Evolutionary conservation across 2,797 vertebrate species (phyloP).

Genomic region (Tapera naevia): DNA sequence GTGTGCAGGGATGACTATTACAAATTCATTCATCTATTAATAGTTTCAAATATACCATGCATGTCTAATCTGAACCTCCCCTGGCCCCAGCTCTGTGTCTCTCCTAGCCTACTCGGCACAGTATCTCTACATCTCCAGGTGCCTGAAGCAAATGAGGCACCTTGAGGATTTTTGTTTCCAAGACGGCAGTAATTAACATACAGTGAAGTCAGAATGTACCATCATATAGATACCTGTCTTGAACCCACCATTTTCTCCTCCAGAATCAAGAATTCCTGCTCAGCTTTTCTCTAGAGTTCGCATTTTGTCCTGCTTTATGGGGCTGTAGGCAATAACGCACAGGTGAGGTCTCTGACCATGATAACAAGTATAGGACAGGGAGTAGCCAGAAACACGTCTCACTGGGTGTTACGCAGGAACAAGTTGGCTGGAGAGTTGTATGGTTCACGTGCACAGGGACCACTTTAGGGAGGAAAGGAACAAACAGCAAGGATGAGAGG

Average conservation of each 20-base stretch:
- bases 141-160: rapidly evolving
- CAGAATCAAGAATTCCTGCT: not conserved
- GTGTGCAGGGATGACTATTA: not conserved
- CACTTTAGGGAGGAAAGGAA: not conserved
- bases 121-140: not conserved
- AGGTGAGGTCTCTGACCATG: not conserved
- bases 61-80: too few relatives aligned
- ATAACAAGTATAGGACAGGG: not conserved
- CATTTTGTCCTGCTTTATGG: not conserved
- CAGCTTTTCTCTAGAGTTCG: not conserved
- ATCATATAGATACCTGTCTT: not conserved
- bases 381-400: not conserved
- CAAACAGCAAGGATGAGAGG: not conserved
- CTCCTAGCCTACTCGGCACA: not conserved
- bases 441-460: not conserved
- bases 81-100: not conserved
- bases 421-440: not conserved
- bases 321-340: not conserved
- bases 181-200: not conserved
- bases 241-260: not conserved
- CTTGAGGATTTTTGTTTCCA: too few relatives aligned
- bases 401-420: not conserved
- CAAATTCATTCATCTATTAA: not conserved
- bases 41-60: not conserved
- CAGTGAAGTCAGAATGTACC: not conserved